Conservation (phyloP, 2,113 vertebrate genomes). For the Piprites chloris region DNA sequence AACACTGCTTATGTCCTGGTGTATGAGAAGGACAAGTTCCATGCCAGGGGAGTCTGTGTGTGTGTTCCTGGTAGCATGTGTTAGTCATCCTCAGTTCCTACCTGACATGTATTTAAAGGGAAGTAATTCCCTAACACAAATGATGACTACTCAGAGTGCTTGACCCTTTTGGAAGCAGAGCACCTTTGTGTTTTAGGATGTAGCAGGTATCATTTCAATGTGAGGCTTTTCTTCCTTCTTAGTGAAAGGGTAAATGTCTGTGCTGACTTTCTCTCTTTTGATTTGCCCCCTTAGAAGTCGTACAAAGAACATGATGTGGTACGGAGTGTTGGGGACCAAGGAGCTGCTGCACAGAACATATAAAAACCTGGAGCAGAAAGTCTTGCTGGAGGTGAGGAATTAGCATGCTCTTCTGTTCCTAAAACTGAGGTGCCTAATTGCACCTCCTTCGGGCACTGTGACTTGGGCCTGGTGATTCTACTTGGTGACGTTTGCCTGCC, state of each 20-base stretch:
- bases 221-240: background rate
- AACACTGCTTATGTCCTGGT: background rate
- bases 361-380: conserved; percentile 91
- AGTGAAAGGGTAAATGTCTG: background rate
- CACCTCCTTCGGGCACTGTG: background rate
- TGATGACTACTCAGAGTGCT: background rate
- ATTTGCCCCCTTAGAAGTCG: conserved; percentile 78
- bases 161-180: background rate
- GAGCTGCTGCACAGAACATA: conserved; percentile 92
- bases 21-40: background rate
- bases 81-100: background rate
- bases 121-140: background rate
- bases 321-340: conserved; percentile 90
- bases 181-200: background rate
- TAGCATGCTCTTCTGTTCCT: background rate
- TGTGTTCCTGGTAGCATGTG: background rate
- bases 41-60: background rate
- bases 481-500: background rate
- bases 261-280: background rate
- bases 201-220: background rate
- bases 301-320: conserved; percentile 99
- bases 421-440: background rate
- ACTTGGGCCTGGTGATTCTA: background rate
- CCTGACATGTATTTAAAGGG: background rate
- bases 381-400: conserved; percentile 87